Base-by-base conservation (phyloP, 2,113 vertebrate genomes). In the Meriones unguiculatus region DNA sequence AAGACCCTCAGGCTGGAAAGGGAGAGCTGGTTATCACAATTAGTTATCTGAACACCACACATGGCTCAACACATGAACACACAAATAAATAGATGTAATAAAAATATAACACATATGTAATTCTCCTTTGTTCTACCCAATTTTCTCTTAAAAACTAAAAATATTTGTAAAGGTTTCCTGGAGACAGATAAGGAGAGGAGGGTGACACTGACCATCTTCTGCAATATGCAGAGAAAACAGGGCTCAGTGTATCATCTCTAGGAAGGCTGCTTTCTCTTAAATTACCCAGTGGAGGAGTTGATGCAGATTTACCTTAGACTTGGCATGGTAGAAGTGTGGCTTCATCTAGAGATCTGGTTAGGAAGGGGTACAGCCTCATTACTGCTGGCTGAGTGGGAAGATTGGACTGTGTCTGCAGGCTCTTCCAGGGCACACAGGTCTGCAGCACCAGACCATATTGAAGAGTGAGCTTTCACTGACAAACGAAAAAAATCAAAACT, bases 401-500 rank as follows among this genome's bases (percentile, higher is more conserved):
- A 6, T 5, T 57, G 11, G 7, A 9, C 7, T 28, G 11, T 32
- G 35, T 13, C 17, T 11, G 32, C 7, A 62, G 77, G 1, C 38
- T 78, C 32, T 24, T 17, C 2, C 13, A 85, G 4, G 50, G 22
- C 2, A 65, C 2, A 65, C 14, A 54, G 22, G 11, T 80, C 18
- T 89, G 38, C 8, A 41, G 14, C 4, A 8, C 73, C 52, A 87
- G 67, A 82, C 50, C 13, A 76, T 32, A 50, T 30, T 28, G 25
- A 84, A 86, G 14, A 73, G 0, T 54, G 13, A 96, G 50, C 62
- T 82, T 95, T 78, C 25, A 78, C 17, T 92, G 57, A 88, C 9
- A 88, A 92, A 89, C 64, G 50, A 86, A 86, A 89, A 77, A 13
- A 93, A 84, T n/a, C 22, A 76, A 90, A 38, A 75, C 20, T 89